phyloP scores from a whole-genome alignment of 2,888 invertebrate species.

The Cistogaster globosa region DNA sequence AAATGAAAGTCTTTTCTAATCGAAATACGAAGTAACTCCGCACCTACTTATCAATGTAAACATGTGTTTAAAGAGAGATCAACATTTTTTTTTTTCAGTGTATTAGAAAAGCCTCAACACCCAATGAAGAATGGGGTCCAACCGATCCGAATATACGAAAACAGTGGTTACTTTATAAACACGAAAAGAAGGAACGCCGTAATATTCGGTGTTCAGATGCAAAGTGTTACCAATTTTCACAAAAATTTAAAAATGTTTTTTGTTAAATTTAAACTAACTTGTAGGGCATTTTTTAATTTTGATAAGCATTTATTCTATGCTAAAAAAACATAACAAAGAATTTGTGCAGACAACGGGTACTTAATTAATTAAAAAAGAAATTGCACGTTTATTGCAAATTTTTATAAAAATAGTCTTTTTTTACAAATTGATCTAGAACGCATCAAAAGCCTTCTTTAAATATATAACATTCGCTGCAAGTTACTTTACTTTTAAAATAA shows the following conservation, averaged over 20 bases:
- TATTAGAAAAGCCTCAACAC: slow-evolving; percentile 58
- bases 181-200: slow-evolving; percentile 62
- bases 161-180: slow-evolving; percentile 72
- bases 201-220: slow-evolving; percentile 14
- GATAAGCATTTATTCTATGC: slow-evolving; percentile 47
- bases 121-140: slow-evolving; percentile 73
- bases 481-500: too few species aligned
- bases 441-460: too few species aligned
- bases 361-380: slow-evolving; percentile 3
- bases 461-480: too few species aligned
- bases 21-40: too few species aligned
- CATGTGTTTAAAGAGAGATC: background rate
- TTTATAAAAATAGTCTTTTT: too few species aligned
- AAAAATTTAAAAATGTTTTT: slow-evolving; percentile 68
- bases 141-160: slow-evolving; percentile 66
- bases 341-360: slow-evolving; percentile 23
- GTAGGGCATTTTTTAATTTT: slow-evolving; percentile 15
- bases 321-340: background rate
- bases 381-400: background rate
- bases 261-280: slow-evolving; percentile 25
- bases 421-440: too few species aligned
- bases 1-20: too few species aligned
- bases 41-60: background rate
- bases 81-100: slow-evolving; percentile 44
- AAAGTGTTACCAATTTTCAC: slow-evolving; percentile 66